phyloP scores from a whole-genome alignment of 2,113 vertebrate genomes.

The Theristicus caerulescens region DNA sequence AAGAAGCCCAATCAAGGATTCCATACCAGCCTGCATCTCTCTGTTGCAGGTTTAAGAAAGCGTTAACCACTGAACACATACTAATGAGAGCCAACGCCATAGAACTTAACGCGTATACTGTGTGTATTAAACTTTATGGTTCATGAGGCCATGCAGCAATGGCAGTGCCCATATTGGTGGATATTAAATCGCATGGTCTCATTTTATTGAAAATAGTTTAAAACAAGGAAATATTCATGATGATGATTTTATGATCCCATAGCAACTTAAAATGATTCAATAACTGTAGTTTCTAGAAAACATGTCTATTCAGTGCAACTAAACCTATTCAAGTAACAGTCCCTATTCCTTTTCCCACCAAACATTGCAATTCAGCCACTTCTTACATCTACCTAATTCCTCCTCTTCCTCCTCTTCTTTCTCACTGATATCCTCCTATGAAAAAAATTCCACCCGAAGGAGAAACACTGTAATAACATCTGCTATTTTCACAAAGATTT shows the following conservation, averaged over 20 bases:
- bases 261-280: background rate
- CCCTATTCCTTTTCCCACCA: background rate
- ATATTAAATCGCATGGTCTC: background rate
- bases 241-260: background rate
- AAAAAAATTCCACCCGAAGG: background rate
- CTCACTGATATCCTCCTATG: background rate
- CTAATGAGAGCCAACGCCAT: background rate
- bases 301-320: background rate
- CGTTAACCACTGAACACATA: background rate
- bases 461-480: background rate
- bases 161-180: background rate
- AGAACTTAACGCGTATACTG: background rate
- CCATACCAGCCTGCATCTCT: background rate
- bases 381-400: background rate
- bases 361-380: background rate
- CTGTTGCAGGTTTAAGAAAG: background rate
- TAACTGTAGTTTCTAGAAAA: background rate
- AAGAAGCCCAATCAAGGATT: background rate
- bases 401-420: background rate
- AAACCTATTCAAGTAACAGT: background rate
- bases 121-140: fast-evolving
- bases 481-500: background rate
- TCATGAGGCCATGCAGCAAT: background rate
- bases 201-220: background rate
- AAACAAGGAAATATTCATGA: background rate